Evolutionary conservation across 2,797 vertebrate species (phyloP), one percentile per base, ranked within the genome.

Genomic region (Alauda arvensis): DNA sequence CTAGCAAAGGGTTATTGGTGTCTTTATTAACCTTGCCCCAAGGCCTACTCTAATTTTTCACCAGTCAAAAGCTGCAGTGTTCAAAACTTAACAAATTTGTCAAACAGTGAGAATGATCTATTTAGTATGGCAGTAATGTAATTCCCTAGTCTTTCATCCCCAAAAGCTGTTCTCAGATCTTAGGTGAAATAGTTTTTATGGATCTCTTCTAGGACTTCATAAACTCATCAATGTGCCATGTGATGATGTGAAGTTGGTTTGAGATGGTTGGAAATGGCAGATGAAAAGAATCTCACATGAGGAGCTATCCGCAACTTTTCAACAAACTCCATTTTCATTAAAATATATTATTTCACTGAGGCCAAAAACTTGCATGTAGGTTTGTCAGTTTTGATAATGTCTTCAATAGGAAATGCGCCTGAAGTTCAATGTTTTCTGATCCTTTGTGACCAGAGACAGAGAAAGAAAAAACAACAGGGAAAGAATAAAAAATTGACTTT

Each of bases 1-100:
- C 37, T 46, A 87, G 82, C 29, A 89, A 83, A 90, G 39, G 46
- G 68, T 34, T 91, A 48, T 85, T 80, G 53, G 82, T 74, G 53
- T 93, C 90, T 94, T 82, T 83, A 90, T 94, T 93, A 93, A 93
- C 81, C 87, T 95, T 93, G 83, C 90, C 92, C 46, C 87, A 84
- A 88, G 89, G 87, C 62, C 52, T 63, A 46, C 42, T 82, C 83
- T 88, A 82, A 79, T 82, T 86, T 88, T 89, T 85, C 34, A 85
- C n/a, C 20, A 55, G 33, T 49, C 24, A 75, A 83, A 76, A 56
- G 57, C 29, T 71, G 26, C 31, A 60, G 37, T 39, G 48, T n/a
- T 59, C 43, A 71, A 83, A 87, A 84, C 26, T 60, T 93, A 37
- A 33, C 29, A 88, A 82, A 90, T 53, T 5, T 62, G 33, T 81